Evolutionary conservation across 2,797 vertebrate genomes (phyloP), one percentile per base, ranked within the genome.

Genomic region (Pseudomugil tenellus): DNA sequence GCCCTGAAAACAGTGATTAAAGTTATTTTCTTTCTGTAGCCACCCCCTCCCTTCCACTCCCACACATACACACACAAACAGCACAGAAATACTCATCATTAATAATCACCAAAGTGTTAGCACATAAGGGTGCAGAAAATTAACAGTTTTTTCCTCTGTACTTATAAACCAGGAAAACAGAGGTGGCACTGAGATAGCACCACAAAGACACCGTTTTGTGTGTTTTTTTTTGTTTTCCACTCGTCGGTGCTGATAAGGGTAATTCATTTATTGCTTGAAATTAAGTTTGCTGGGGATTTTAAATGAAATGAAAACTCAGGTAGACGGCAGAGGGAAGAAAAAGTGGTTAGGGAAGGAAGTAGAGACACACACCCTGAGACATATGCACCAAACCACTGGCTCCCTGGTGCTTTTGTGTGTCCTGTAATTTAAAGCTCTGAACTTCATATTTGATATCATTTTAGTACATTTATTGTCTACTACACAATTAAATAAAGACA

Each of bases 251-350:
- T 88, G 80, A 91, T 89, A 91, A 83, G 76, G 86, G 85, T 89
- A 90, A 89, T 89, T 80, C 76, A 83, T 85, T 91, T 91, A 87
- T 79, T 83, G 84, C 56, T 46, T 90, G 81, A 88, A 91, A 91
- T 92, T 82, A 86, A 79, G 51, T 85, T 89, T 77, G 71, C 34
- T 60, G 25, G 63, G 64, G 63, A 58, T 58, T 75, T 85, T 73
- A 83, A 80, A 87, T 90, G 70, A 89, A 84, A 88, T 80, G 58
- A 72, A 70, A 70, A 59, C 78, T 54, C 70, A 52, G 51, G 25
- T 52, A 39, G 63, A 80, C 65, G 64, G 58, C 56, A 49, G 79
- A 67, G 60, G 39, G 62, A 51, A 70, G 76, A 69, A 84, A 49
- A 31, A 67, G 67, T 61, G 70, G 75, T 69, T 60, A 86, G 69